Conservation (phyloP, 64 coral and sea anemone species). For the Astreopora myriophthalma region DNA sequence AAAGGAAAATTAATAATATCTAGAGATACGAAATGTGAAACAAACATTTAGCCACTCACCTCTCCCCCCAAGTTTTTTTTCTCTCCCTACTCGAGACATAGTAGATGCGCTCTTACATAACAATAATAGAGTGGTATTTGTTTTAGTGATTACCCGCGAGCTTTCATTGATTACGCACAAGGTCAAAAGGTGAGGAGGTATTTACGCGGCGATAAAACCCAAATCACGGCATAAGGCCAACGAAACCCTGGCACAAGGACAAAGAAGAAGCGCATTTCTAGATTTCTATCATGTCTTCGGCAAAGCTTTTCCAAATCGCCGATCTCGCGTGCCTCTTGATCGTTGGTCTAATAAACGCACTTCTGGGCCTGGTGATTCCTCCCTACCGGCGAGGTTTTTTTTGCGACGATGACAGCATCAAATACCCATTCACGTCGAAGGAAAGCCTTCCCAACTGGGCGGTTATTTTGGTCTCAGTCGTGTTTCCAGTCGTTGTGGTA, state of each 20-base stretch:
- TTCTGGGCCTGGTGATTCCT: constrained; percentile 6
- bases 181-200: background rate
- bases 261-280: background rate
- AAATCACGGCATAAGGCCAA: background rate
- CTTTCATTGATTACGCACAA: background rate
- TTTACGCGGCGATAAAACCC: background rate
- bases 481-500: constrained; percentile 21
- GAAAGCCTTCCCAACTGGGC: background rate
- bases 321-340: constrained; percentile 12
- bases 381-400: constrained; percentile 61
- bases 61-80: background rate
- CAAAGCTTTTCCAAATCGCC: constrained; percentile 15
- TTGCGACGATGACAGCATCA: constrained; percentile 54
- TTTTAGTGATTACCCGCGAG: background rate
- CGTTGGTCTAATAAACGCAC: background rate
- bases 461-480: constrained; percentile 18
- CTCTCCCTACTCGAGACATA: background rate
- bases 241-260: background rate
- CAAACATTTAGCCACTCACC: background rate
- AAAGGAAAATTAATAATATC: no score
- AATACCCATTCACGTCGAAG: constrained; percentile 8
- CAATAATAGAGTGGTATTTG: background rate
- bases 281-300: background rate
- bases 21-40: no score
- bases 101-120: background rate